phyloP scores from a whole-genome alignment of 2,797 vertebrate genomes.

The Thalassophryne amazonica region DNA sequence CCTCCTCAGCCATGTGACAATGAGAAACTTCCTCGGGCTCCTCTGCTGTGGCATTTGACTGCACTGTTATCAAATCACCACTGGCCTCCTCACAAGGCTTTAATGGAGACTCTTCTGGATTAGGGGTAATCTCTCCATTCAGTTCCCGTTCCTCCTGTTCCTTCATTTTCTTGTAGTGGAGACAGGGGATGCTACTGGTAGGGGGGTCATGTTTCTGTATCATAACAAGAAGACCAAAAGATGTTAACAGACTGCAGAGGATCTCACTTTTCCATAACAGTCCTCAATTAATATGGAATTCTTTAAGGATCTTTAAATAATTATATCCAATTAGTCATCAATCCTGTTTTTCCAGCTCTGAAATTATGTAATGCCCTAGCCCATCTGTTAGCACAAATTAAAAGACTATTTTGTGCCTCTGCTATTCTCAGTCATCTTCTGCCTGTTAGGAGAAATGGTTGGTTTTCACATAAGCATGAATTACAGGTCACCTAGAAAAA shows the following conservation, averaged over 20 bases:
- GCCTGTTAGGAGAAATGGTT: too few relatives aligned
- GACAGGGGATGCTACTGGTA: slow-evolving; percentile 95
- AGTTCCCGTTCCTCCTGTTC: slow-evolving; percentile 90
- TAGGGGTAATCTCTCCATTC: slow-evolving; percentile 82
- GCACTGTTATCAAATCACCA: slow-evolving; percentile 45
- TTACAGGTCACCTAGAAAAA: too few relatives aligned
- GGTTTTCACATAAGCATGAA: too few relatives aligned
- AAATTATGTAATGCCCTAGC: too few relatives aligned
- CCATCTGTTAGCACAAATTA: too few relatives aligned
- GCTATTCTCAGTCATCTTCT: too few relatives aligned
- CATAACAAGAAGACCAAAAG: slow-evolving; percentile 10
- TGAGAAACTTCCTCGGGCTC: slow-evolving; percentile 54
- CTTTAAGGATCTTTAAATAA: not conserved
- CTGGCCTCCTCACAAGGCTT: slow-evolving; percentile 70
- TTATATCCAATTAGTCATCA: too few relatives aligned
- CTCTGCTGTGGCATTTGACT: slow-evolving; percentile 74
- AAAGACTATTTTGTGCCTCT: too few relatives aligned
- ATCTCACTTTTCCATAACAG: not conserved
- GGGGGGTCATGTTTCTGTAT: slow-evolving; percentile 98
- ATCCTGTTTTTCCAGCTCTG: too few relatives aligned
- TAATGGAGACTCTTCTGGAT: slow-evolving; percentile 72
- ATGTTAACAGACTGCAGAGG: not conserved
- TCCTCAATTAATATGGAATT: not conserved
- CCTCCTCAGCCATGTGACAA: slow-evolving; percentile 26
- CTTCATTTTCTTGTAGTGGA: slow-evolving; percentile 99